Conservation (phyloP, 2,113 vertebrate species). For the Hepsetus odoe region DNA sequence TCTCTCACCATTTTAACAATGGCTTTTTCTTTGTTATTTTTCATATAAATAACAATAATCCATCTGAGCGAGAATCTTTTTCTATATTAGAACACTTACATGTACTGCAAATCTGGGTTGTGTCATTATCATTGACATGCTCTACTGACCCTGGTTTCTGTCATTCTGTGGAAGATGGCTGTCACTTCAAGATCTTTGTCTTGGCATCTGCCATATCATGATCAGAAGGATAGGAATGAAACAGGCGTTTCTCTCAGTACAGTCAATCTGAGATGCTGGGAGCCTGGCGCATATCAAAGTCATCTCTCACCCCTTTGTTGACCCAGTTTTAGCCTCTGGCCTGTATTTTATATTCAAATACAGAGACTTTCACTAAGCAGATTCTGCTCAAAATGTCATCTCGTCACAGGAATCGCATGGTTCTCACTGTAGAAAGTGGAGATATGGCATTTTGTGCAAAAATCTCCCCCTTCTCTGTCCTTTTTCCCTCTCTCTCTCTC, state of each 20-base stretch:
- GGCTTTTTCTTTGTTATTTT: neutral
- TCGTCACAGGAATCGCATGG: neutral
- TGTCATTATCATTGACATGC: neutral
- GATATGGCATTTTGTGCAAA: conserved; percentile 26
- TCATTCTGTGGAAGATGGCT: conserved; percentile 27
- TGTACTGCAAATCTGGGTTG: neutral
- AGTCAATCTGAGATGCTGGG: neutral
- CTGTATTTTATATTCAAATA: conserved; percentile 32
- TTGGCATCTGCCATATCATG: conserved; percentile 42
- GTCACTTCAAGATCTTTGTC: conserved; percentile 49
- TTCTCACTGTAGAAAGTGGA: conserved; percentile 22
- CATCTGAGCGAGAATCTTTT: too few species aligned
- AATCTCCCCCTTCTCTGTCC: conserved; percentile 22
- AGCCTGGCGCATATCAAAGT: conserved; percentile 17
- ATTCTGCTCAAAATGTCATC: conserved; percentile 33
- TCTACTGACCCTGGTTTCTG: neutral
- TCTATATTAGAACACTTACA: neutral
- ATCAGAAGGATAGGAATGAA: conserved; percentile 34
- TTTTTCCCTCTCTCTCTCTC: conserved; percentile 5
- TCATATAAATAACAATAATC: neutral
- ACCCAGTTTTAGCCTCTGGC: conserved; percentile 12
- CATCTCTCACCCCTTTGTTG: conserved; percentile 28
- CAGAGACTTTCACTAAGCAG: conserved; percentile 13
- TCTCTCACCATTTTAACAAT: neutral
- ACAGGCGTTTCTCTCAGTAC: neutral